Evolutionary conservation across 1,140 invertebrate genomes (phyloP), one percentile per base, ranked within the genome.

Genomic region (Cydia splendana): DNA sequence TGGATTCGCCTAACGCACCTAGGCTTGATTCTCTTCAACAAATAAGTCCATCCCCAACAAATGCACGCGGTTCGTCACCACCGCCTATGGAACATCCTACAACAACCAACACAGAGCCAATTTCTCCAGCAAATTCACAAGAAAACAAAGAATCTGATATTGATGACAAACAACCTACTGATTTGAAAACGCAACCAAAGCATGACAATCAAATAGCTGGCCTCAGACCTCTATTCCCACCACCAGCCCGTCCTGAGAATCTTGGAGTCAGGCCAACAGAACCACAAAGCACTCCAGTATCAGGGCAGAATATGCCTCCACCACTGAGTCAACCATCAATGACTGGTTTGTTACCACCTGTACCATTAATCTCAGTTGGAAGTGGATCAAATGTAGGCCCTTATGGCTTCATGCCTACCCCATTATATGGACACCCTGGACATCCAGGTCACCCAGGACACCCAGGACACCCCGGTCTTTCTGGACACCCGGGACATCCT

Each of bases 281-380:
- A 77, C 53, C 87, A 78, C 65, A 87, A 45, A 82, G 77, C 75
- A 86, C 78, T 74, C 84, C 89, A 74, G 89, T 87, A n/a, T 81
- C 88, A 74, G 85, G 78, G 42, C 89, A 89, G 77, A 89, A 75
- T 76, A 91, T 93, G 85, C 91, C 89, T 30, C 91, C 92, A 53
- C 88, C 93, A 4, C 92, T 94, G 9, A 93, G 89, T 38, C 94
- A 95, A 83, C 91, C 94, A 57, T 92, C 94, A 18, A 87, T 95
- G 30, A 89, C 92, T 65, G 93, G 91, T 15, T 82, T 95, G 9
- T 88, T 95, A 84, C 94, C 94, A 62, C 93, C 93, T 45, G 93
- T 94, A 74, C 94, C 94, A 76, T 82, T 95, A 75, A 94, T 94
- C 76, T 94, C 94, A 62, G 94, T 95, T 12, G 94, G 94, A 69